Evolutionary conservation across 2,888 invertebrate species (phyloP).

Genomic region (Conops quadrifasciatus): DNA sequence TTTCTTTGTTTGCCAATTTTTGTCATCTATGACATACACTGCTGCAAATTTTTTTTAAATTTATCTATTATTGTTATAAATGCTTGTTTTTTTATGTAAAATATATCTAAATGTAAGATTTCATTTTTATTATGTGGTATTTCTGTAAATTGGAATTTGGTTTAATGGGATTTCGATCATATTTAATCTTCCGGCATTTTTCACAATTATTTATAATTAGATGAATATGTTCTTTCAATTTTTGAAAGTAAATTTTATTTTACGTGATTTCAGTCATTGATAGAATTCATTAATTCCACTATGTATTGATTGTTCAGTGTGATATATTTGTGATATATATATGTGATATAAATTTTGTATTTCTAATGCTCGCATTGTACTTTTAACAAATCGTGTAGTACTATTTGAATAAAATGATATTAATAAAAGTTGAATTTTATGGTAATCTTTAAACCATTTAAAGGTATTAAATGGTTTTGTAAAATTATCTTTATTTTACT

Average conservation of each 20-base stretch:
- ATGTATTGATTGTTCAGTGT: conserved; percentile 26
- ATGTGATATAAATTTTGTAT: conserved; percentile 29
- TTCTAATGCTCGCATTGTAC: conserved; percentile 10
- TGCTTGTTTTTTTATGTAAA: conserved; percentile 28
- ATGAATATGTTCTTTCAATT: conserved; percentile 40
- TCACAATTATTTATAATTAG: conserved; percentile 39
- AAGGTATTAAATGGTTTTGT: neutral
- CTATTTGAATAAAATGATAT: conserved; percentile 36
- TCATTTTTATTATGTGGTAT: conserved; percentile 35
- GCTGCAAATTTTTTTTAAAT: conserved; percentile 32
- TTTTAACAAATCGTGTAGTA: neutral
- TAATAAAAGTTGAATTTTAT: conserved; percentile 39
- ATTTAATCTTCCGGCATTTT: conserved; percentile 33
- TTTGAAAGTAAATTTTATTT: conserved; percentile 19
- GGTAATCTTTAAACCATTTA: conserved; percentile 31
- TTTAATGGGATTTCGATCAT: conserved; percentile 40
- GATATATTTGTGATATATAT: conserved; percentile 30
- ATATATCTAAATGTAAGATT: conserved; percentile 35
- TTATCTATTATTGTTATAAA: conserved; percentile 40
- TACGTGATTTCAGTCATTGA: neutral
- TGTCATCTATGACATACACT: conserved; percentile 24
- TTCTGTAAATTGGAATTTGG: conserved; percentile 35
- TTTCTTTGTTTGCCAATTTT: conserved; percentile 13
- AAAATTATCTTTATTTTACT: conserved; percentile 32
- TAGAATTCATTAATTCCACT: conserved; percentile 39